These are phyloP conservation scores for Dinocampus coccinellae DNA, from an alignment of 2,888 invertebrate species.

Conservation along the genomic window DNA sequence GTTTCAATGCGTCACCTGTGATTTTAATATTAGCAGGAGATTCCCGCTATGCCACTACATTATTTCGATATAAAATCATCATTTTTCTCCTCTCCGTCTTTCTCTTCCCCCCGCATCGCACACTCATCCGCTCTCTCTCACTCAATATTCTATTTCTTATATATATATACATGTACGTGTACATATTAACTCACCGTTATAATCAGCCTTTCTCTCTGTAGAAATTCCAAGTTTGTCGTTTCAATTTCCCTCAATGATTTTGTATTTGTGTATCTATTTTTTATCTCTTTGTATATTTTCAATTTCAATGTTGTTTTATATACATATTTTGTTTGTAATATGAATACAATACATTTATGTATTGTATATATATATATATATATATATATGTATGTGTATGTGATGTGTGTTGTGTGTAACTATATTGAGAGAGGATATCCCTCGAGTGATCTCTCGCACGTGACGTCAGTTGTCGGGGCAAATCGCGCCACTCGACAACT, in stretches of 20 bases:
- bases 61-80: slow-evolving; percentile 10
- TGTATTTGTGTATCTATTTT: background rate
- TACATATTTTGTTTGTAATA: background rate
- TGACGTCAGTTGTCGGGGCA: slow-evolving; percentile 33
- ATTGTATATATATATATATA: background rate
- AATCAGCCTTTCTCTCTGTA: slow-evolving; percentile 11
- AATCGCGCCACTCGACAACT: slow-evolving; percentile 34
- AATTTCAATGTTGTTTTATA: too few species aligned
- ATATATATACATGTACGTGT: background rate
- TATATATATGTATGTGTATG: background rate
- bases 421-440: slow-evolving; percentile 13
- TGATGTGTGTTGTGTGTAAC: background rate
- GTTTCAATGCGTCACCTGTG: slow-evolving; percentile 37
- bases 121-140: too few species aligned
- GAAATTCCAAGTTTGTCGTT: slow-evolving; percentile 2
- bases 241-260: slow-evolving; percentile 19
- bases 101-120: too few species aligned
- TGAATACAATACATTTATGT: background rate
- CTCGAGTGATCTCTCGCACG: slow-evolving; percentile 21
- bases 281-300: too few species aligned
- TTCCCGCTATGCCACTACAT: slow-evolving; percentile 4
- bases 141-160: background rate
- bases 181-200: slow-evolving; percentile 6
- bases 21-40: slow-evolving; percentile 22
- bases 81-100: slow-evolving; percentile 1